Evolutionary conservation across 2,113 vertebrate species (phyloP).

Genomic region (Psilopogon haemacephalus): DNA sequence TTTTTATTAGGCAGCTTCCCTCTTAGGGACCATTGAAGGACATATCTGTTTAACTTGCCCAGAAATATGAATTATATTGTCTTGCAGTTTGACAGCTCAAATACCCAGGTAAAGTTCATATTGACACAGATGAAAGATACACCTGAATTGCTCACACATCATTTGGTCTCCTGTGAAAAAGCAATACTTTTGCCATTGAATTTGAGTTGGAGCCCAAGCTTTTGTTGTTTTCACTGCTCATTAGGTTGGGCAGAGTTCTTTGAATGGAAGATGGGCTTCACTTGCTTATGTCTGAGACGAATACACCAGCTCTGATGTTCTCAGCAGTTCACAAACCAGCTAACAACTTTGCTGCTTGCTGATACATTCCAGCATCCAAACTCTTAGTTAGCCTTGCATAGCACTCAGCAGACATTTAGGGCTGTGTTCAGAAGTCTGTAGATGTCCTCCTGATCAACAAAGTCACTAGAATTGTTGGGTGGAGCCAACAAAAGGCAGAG

Average conservation of each 20-base stretch:
- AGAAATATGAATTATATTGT: neutral
- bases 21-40: neutral
- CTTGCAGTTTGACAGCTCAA: neutral
- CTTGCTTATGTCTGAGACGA: no score
- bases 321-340: no score
- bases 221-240: neutral
- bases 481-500: neutral
- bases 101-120: neutral
- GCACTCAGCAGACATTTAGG: no score
- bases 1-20: neutral
- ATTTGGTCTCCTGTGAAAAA: neutral
- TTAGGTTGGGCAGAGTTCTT: neutral
- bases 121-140: neutral
- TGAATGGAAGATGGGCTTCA: neutral
- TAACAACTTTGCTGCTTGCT: no score
- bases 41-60: neutral
- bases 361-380: no score
- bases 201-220: neutral
- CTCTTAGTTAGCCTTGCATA: no score
- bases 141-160: neutral
- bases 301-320: no score
- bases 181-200: neutral
- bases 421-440: no score
- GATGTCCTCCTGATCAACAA: no score
- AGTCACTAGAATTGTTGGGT: neutral